Evolutionary conservation across 2,888 invertebrate genomes (phyloP).

Genomic region (Uropetala carovei): DNA sequence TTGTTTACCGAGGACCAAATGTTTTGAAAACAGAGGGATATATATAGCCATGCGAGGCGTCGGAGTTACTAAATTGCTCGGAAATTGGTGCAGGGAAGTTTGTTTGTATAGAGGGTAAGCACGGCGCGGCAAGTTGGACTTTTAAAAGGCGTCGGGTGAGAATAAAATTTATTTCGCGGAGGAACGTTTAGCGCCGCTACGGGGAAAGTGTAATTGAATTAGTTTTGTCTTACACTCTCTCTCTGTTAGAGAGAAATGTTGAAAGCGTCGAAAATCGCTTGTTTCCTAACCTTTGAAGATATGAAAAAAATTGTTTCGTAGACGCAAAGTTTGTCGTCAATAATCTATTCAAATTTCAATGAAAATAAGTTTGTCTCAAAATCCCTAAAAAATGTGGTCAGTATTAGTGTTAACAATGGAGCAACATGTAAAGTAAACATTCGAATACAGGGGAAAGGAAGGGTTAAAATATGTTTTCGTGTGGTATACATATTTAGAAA

Average conservation of each 20-base stretch:
- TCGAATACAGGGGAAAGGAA: too few species aligned
- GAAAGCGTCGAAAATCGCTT: background rate
- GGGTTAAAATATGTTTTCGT: too few species aligned
- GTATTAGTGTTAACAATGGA: too few species aligned
- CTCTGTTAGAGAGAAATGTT: background rate
- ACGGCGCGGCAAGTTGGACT: too few species aligned
- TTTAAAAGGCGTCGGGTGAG: background rate
- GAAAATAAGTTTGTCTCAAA: too few species aligned
- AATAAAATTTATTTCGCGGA: background rate
- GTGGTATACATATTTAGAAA: too few species aligned
- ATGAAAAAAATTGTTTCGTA: background rate
- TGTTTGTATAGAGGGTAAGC: background rate
- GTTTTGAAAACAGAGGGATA: background rate
- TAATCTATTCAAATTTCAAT: too few species aligned
- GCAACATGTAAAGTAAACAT: too few species aligned
- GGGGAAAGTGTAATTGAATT: background rate
- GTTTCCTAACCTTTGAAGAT: background rate
- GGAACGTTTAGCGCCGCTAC: background rate
- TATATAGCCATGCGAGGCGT: background rate
- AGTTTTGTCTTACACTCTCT: background rate
- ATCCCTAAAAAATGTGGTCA: too few species aligned
- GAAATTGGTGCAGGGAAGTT: background rate
- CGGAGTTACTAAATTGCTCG: background rate
- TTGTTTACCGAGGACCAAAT: background rate
- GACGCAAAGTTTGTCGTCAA: too few species aligned